Evolutionary conservation across 2,888 invertebrate genomes (phyloP).

Genomic region (Megastigmus dorsalis): DNA sequence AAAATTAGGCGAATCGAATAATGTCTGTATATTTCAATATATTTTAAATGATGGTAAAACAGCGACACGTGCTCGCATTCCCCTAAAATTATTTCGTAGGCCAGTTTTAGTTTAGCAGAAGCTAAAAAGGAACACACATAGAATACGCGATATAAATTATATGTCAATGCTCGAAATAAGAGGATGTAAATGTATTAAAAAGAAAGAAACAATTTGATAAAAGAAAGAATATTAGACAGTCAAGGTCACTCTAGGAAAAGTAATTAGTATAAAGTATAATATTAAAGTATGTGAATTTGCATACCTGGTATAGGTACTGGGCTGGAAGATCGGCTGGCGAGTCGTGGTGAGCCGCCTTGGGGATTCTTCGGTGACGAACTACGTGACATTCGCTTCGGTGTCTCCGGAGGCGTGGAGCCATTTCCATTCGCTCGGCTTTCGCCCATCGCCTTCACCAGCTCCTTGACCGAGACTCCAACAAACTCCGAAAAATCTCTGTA

Average conservation of each 20-base stretch:
- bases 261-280: too few species aligned
- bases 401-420: conserved; percentile 83
- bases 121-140: conserved; percentile 24
- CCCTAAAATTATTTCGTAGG: not conserved
- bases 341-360: conserved; percentile 75
- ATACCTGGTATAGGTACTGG: conserved; percentile 79
- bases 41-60: too few species aligned
- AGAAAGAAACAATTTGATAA: not conserved
- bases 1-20: too few species aligned
- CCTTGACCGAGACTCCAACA: conserved; percentile 82
- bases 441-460: conserved; percentile 83
- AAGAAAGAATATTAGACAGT: not conserved
- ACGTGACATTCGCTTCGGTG: conserved; percentile 77
- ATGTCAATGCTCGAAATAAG: conserved; percentile 22
- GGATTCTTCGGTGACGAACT: conserved; percentile 76
- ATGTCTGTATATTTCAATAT: too few species aligned
- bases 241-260: not conserved
- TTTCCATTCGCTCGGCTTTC: conserved; percentile 88
- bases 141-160: not conserved
- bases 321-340: conserved; percentile 78
- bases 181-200: conserved; percentile 5
- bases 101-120: conserved; percentile 2
- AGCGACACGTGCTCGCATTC: too few species aligned
- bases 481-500: conserved; percentile 77
- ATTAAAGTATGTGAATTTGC: conserved; percentile 51